Base-by-base conservation (phyloP, 2,888 invertebrate species). In the Melanophora roralis region DNA sequence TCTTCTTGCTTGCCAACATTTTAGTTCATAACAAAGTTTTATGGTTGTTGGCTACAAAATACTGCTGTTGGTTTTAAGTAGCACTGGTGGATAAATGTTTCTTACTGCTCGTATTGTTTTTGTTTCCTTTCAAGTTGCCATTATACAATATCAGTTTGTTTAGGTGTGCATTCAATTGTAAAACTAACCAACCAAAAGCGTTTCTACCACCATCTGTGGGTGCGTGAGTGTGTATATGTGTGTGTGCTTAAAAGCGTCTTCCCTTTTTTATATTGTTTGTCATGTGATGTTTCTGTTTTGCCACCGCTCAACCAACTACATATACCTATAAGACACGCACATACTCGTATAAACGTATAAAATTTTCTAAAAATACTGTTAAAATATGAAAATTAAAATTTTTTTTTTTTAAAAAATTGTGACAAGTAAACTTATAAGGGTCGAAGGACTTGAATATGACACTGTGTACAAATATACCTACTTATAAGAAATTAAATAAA, bases 181-280 rank as follows among this genome's bases (percentile, higher is more conserved):
- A 55, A 80, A 84, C 83, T 84, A 88, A 85, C 88, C 88, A 88
- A 88, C 88, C 88, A 88, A 86, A 88, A 88, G 83, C 88, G 87
- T 85, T 86, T 81, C 73, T 76, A 64, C 40, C 69, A 53, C 81
- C 81, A 82, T 81, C 79, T 83, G 83, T 59, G 38, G 19, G 16
- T 59, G 9, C 12, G 19, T 21, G 8, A n/a, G 19, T 55, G 47
- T 72, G 60, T 68, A n/a, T 55, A 43, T 72, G 60, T 68, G 73
- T 69, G 77, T 40, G 72, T 68, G 78, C 40, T 60, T 27, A 6
- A 27, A 27, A 27, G 12, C 2, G 27, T 57, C 64, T 62, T 23
- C 57, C 57, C 76, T 65, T 73, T 43, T 32, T 55, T 19, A 49
- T 73, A 51, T 27, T 73, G 38, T 73, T 23, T 73, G 23, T 34